phyloP scores from a whole-genome alignment of 2,888 invertebrate species.

The Spatulosminthurus flaviceps region DNA sequence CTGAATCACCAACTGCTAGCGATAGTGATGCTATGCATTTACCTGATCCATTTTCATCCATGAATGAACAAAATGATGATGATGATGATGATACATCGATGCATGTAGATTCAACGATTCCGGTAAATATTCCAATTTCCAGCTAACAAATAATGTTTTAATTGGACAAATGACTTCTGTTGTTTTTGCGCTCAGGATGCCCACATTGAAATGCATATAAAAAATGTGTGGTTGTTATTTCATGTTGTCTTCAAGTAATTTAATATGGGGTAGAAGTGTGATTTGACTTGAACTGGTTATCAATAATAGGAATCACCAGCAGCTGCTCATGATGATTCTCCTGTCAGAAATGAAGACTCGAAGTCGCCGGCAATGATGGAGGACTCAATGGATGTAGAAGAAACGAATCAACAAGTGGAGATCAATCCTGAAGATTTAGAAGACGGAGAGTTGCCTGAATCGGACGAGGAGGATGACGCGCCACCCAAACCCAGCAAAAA shows the following conservation, averaged over 20 bases:
- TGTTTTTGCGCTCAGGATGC: too few relatives aligned
- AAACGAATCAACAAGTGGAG: conserved; percentile 24
- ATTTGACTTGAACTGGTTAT: background rate
- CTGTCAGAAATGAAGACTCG: conserved; percentile 1
- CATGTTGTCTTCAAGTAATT: too few relatives aligned
- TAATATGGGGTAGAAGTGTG: background rate
- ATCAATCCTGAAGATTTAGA: conserved; percentile 75
- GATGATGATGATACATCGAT: conserved; percentile 37
- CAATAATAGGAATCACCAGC: background rate
- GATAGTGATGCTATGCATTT: background rate
- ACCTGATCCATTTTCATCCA: background rate
- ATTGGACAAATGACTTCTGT: too few relatives aligned
- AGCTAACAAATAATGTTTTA: too few relatives aligned
- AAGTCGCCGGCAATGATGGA: conserved; percentile 44
- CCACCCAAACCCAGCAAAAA: conserved; percentile 35
- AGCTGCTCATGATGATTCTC: background rate
- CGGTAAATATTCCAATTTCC: background rate
- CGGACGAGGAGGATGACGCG: conserved; percentile 69
- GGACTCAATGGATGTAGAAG: conserved; percentile 27
- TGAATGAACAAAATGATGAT: conserved; percentile 15
- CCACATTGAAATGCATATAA: too few relatives aligned
- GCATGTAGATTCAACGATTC: conserved; percentile 21
- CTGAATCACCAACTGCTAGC: background rate
- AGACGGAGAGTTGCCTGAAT: conserved; percentile 85
- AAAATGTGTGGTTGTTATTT: too few relatives aligned